These are phyloP conservation scores for Leucophora obtusa DNA, from an alignment of 2,888 invertebrate genomes.

Conservation along the genomic window DNA sequence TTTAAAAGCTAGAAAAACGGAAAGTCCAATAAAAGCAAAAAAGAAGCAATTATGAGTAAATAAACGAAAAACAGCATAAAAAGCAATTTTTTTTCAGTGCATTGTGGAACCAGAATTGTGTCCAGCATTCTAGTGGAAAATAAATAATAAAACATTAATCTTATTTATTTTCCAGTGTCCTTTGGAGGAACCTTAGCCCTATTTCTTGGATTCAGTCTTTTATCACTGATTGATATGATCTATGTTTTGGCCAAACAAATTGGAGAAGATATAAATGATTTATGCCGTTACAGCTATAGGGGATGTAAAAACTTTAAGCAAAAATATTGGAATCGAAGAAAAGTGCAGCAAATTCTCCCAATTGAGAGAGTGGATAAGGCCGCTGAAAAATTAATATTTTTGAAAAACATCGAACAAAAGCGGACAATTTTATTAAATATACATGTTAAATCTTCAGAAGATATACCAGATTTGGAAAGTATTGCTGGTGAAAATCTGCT, in stretches of 20 bases:
- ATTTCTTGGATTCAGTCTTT: conserved; percentile 80
- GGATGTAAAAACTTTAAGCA: background rate
- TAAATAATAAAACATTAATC: too few relatives aligned
- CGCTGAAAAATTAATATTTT: background rate
- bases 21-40: too few relatives aligned
- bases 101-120: too few relatives aligned
- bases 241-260: conserved; percentile 61
- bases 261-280: conserved; percentile 1
- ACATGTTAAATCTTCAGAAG: conserved; percentile 32
- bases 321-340: background rate
- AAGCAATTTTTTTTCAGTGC: too few relatives aligned
- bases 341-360: background rate
- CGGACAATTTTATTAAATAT: conserved; percentile 30
- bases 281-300: background rate
- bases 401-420: background rate
- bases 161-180: conserved; percentile 76
- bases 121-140: too few relatives aligned
- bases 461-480: background rate
- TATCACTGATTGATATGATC: conserved; percentile 78
- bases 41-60: too few relatives aligned
- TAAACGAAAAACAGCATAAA: too few relatives aligned
- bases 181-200: conserved; percentile 80
- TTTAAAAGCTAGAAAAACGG: too few relatives aligned
- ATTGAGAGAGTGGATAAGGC: background rate
- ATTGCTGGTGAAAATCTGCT: background rate